Conservation (phyloP, 1,140 invertebrate species). For the Dinoponera quadriceps region DNA sequence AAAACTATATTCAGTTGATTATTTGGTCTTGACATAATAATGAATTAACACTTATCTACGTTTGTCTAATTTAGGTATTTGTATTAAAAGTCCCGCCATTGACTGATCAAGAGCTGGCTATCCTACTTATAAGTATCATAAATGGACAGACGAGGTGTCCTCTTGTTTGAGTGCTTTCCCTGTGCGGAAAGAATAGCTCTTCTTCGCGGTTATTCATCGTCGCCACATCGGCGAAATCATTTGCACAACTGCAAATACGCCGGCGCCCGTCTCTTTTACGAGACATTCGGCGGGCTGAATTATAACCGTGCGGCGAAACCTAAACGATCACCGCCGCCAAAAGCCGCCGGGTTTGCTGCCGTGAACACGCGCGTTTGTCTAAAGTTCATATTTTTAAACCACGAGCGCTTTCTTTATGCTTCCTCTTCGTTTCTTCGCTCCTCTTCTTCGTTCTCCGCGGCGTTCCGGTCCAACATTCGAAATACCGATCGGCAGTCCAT, state of each 20-base stretch:
- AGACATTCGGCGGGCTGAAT: not conserved
- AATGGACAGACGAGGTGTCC: no score
- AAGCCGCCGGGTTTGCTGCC: not conserved
- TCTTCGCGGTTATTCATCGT: not conserved
- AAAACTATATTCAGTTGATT: no score
- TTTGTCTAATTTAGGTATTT: no score
- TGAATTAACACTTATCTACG: no score
- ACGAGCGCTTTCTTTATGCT: conserved; percentile 19
- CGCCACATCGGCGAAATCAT: not conserved
- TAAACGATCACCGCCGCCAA: not conserved
- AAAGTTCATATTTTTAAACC: conserved; percentile 52
- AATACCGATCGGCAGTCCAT: conserved; percentile 64
- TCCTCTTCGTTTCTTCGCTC: conserved; percentile 15
- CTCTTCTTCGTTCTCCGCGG: not conserved
- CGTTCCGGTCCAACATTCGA: conserved; percentile 41
- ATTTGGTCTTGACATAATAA: no score
- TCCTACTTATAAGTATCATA: no score
- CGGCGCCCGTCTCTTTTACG: not conserved
- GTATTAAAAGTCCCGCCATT: no score
- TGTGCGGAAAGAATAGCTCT: not conserved
- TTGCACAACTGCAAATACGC: not conserved
- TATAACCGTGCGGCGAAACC: not conserved
- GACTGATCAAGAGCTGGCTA: no score
- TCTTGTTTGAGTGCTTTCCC: no score
- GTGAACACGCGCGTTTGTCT: not conserved